Evolutionary conservation across 2,113 vertebrate genomes (phyloP).

Genomic region (Stercorarius parasiticus): DNA sequence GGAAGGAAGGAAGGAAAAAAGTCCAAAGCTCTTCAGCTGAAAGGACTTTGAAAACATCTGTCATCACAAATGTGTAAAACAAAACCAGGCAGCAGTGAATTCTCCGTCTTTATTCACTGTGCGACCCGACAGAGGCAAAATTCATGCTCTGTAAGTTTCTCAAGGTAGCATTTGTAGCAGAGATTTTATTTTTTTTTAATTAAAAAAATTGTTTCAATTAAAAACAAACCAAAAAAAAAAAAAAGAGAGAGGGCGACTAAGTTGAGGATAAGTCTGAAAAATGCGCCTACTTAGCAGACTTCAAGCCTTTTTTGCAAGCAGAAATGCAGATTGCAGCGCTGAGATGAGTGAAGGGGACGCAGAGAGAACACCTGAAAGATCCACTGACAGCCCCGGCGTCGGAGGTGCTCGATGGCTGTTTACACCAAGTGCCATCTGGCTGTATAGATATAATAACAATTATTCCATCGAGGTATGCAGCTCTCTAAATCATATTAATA

Average conservation of each 20-base stretch:
- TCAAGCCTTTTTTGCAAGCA: not conserved
- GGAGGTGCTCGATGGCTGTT: constrained; percentile 74
- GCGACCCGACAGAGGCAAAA: not conserved
- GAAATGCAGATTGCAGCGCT: not conserved
- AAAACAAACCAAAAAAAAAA: not conserved
- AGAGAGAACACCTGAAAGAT: constrained; percentile 62
- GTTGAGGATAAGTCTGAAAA: not conserved
- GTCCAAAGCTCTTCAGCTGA: not conserved
- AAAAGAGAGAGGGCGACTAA: not conserved
- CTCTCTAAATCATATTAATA: constrained; percentile 80
- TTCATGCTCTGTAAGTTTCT: not conserved
- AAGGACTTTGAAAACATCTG: constrained; percentile 3
- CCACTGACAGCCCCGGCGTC: constrained; percentile 56
- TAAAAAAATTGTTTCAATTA: not conserved
- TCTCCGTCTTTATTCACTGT: not conserved
- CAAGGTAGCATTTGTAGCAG: not conserved
- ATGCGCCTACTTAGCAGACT: not conserved
- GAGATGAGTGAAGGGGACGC: constrained; percentile 43
- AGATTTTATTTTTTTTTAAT: not conserved
- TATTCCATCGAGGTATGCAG: constrained; percentile 72
- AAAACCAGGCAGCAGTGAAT: not conserved
- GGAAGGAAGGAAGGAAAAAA: not conserved
- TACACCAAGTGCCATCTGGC: constrained; percentile 82
- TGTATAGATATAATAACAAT: constrained; percentile 80
- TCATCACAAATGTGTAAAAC: not conserved